Evolutionary conservation across 2,113 vertebrate genomes (phyloP).

Genomic region (Burhinus bistriatus): DNA sequence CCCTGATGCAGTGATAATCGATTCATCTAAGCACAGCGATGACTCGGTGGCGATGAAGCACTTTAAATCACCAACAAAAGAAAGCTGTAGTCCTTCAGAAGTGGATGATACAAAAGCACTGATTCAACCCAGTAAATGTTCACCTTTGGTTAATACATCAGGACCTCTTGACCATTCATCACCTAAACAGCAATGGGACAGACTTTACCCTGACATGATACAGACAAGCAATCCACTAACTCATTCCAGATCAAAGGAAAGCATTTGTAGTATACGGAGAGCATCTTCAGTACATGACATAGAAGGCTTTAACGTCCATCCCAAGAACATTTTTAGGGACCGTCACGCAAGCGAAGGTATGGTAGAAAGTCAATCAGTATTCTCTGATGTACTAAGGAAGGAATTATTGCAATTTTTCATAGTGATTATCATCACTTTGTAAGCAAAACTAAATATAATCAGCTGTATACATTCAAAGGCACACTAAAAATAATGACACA

Average conservation of each 20-base stretch:
- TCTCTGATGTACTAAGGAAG: background rate
- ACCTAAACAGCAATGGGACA: slow-evolving; percentile 89
- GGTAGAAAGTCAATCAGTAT: slow-evolving; percentile 2
- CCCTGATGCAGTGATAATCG: slow-evolving; percentile 92
- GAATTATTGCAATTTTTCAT: background rate
- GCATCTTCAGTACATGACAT: slow-evolving; percentile 97
- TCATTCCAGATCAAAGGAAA: slow-evolving; percentile 89
- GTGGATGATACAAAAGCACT: slow-evolving; percentile 92
- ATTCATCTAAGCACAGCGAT: slow-evolving; percentile 87
- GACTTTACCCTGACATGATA: slow-evolving; percentile 84
- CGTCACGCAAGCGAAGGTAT: slow-evolving; percentile 92
- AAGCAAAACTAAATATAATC: background rate
- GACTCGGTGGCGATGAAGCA: slow-evolving; percentile 90
- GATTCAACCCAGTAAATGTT: slow-evolving; percentile 88
- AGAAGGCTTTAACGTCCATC: slow-evolving; percentile 87
- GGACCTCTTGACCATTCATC: slow-evolving; percentile 93
- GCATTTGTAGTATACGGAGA: slow-evolving; percentile 89
- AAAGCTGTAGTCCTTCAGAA: slow-evolving; percentile 90
- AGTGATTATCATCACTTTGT: background rate
- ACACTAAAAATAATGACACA: background rate
- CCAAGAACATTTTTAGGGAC: slow-evolving; percentile 87
- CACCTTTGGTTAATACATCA: slow-evolving; percentile 84
- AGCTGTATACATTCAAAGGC: background rate
- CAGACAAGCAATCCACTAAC: slow-evolving; percentile 86
- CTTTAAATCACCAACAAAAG: slow-evolving; percentile 91